Evolutionary conservation across 2,113 vertebrate genomes (phyloP).

Genomic region (Bubo blakistoni): DNA sequence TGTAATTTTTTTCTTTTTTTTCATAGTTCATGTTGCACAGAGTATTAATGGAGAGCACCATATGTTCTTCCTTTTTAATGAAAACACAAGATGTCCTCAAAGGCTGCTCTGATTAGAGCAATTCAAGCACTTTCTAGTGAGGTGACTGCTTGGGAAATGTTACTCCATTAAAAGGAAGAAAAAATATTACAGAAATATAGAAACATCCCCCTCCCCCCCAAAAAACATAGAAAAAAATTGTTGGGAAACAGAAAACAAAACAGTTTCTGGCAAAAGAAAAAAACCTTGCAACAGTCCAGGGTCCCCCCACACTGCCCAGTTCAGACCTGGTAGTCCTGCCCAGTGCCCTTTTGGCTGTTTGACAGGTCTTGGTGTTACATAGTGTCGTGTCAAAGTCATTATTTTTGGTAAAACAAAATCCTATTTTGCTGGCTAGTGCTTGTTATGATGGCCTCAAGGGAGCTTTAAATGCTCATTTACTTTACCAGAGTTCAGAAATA

Average conservation of each 20-base stretch:
- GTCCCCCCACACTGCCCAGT: neutral
- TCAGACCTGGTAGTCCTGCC: neutral
- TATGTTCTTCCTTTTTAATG: neutral
- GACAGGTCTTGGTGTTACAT: neutral
- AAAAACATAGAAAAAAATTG: neutral
- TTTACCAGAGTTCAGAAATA: neutral
- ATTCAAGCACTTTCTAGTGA: neutral
- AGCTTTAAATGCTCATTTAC: neutral
- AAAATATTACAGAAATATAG: neutral
- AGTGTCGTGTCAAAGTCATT: neutral
- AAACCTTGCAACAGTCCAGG: neutral
- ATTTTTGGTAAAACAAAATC: neutral
- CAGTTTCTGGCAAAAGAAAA: neutral
- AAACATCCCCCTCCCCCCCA: too few relatives aligned
- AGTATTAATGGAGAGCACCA: neutral
- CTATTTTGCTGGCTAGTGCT: neutral
- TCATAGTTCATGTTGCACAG: neutral
- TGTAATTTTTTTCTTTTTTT: accelerated
- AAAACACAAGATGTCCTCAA: neutral
- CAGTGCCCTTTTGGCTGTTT: neutral
- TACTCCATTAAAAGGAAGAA: neutral
- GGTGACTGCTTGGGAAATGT: neutral
- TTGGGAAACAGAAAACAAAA: neutral
- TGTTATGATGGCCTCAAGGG: neutral
- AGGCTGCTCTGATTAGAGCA: neutral